These are phyloP conservation scores for Leptinotarsa peninsularis DNA, from an alignment of 2,888 invertebrate species.

Conservation along the genomic window DNA sequence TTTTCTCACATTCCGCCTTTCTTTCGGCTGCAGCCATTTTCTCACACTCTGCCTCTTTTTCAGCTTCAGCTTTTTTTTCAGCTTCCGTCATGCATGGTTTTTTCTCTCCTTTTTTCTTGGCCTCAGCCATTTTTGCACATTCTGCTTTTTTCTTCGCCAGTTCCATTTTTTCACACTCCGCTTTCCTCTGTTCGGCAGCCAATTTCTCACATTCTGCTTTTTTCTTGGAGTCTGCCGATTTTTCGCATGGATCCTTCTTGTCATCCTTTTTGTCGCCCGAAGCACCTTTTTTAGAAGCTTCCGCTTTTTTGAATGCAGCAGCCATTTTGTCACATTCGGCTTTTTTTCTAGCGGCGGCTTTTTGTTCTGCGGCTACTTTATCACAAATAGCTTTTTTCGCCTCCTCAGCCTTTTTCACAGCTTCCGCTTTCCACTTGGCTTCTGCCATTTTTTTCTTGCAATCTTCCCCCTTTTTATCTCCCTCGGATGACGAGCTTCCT, in stretches of 20 bases:
- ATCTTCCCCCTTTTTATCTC: conserved; percentile 29
- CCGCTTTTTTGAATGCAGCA: conserved; percentile 13
- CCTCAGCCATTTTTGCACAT: conserved; percentile 2
- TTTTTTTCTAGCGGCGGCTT: conserved; percentile 34
- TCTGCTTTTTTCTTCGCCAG: conserved; percentile 9
- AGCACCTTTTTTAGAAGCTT: neutral
- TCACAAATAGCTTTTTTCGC: conserved; percentile 43
- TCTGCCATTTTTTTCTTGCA: conserved; percentile 45
- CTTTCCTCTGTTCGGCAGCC: conserved; percentile 13
- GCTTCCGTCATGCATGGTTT: neutral
- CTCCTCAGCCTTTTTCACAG: conserved; percentile 34
- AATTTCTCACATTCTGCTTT: conserved; percentile 19
- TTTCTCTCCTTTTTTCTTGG: conserved; percentile 11
- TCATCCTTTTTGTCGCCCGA: neutral
- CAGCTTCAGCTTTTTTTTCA: conserved; percentile 5
- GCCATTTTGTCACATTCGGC: conserved; percentile 1
- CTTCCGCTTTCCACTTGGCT: conserved; percentile 42
- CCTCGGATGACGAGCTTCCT: conserved; percentile 11
- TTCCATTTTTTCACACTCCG: conserved; percentile 9
- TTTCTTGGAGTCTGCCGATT: conserved; percentile 31
- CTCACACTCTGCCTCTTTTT: conserved; percentile 1
- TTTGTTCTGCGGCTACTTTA: conserved; percentile 30
- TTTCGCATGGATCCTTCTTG: conserved; percentile 13
- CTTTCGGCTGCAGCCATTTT: conserved; percentile 12
- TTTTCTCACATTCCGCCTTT: conserved; percentile 4